A percentile compares a stretch with the other conserved stretches of the same genome.
Evolutionary conservation across 2,113 vertebrate genomes (phyloP).

Genomic region (Acinonyx jubatus): DNA sequence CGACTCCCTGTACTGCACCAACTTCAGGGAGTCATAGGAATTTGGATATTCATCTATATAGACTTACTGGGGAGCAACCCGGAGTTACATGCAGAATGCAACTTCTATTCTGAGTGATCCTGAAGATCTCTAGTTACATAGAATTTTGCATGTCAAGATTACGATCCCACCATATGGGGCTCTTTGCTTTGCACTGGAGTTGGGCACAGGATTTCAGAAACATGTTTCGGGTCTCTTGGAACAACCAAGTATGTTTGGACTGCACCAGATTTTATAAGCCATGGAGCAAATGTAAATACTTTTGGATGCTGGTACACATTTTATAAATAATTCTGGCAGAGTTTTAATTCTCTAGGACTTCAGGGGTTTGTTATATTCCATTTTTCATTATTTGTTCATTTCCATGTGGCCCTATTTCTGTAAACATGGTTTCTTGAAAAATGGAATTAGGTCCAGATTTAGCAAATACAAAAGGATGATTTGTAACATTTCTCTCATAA

Average conservation of each 20-base stretch:
- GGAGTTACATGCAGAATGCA: background rate
- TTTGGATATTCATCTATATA: background rate
- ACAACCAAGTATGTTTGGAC: slow-evolving; percentile 67
- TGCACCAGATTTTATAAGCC: slow-evolving; percentile 70
- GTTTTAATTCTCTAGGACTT: slow-evolving; percentile 77
- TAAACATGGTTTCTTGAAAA: slow-evolving; percentile 74
- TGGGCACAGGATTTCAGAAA: slow-evolving; percentile 55
- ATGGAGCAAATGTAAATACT: slow-evolving; percentile 70
- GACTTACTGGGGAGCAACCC: background rate
- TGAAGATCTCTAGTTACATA: background rate
- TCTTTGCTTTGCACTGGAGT: slow-evolving; percentile 54
- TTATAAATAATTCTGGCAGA: slow-evolving; percentile 80
- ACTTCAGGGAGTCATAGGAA: background rate
- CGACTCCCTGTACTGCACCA: background rate
- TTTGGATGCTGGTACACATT: slow-evolving; percentile 66
- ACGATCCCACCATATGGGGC: slow-evolving; percentile 44
- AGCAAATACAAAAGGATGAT: slow-evolving; percentile 74
- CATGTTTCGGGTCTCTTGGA: slow-evolving; percentile 66
- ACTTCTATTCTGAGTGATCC: background rate
- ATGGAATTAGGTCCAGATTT: slow-evolving; percentile 78
- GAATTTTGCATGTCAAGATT: slow-evolving; percentile 21
- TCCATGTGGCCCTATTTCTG: slow-evolving; percentile 77
- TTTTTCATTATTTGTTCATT: slow-evolving; percentile 80
- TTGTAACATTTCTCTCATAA: slow-evolving; percentile 69
- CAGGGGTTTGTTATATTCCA: slow-evolving; percentile 72